phyloP scores from a whole-genome alignment of 2,113 vertebrate species.

The Oncorhynchus tshawytscha region DNA sequence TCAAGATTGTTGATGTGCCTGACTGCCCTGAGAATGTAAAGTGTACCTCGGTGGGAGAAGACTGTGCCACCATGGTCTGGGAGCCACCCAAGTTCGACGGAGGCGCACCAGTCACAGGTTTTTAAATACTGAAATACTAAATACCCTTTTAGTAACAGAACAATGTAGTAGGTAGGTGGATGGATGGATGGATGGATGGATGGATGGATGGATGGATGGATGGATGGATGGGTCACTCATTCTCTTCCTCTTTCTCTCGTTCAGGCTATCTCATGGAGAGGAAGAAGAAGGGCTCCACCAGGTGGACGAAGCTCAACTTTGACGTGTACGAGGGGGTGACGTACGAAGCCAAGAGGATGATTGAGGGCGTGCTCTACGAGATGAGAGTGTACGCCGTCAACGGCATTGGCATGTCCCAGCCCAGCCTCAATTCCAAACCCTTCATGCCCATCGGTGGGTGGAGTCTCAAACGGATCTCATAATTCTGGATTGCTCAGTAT shows the following conservation, averaged over 20 bases:
- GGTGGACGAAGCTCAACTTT: slow-evolving; percentile 92
- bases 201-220: no score
- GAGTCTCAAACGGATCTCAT: not conserved
- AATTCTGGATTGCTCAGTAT: not conserved
- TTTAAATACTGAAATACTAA: no score
- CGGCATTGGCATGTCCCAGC: slow-evolving; percentile 82
- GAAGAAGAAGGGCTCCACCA: slow-evolving; percentile 88
- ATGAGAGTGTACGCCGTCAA: slow-evolving; percentile 88
- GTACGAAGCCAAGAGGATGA: slow-evolving; percentile 88
- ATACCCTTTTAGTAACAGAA: no score
- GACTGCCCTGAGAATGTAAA: slow-evolving; percentile 82
- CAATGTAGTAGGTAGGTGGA: no score
- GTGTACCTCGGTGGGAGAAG: slow-evolving; percentile 81
- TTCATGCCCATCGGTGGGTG: slow-evolving; percentile 78
- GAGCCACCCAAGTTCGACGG: slow-evolving; percentile 83
- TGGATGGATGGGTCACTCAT: not conserved
- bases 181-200: no score
- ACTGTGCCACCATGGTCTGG: slow-evolving; percentile 80
- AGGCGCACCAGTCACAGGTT: slow-evolving; percentile 69
- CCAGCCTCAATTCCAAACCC: slow-evolving; percentile 78
- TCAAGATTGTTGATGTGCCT: slow-evolving; percentile 88
- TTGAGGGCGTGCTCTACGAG: slow-evolving; percentile 88
- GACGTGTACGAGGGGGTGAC: slow-evolving; percentile 76
- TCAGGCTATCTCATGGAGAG: slow-evolving; percentile 90
- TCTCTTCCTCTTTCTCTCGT: not conserved